These are phyloP conservation scores for Aramus guarauna DNA, from an alignment of 2,113 vertebrate species.

Conservation along the genomic window DNA sequence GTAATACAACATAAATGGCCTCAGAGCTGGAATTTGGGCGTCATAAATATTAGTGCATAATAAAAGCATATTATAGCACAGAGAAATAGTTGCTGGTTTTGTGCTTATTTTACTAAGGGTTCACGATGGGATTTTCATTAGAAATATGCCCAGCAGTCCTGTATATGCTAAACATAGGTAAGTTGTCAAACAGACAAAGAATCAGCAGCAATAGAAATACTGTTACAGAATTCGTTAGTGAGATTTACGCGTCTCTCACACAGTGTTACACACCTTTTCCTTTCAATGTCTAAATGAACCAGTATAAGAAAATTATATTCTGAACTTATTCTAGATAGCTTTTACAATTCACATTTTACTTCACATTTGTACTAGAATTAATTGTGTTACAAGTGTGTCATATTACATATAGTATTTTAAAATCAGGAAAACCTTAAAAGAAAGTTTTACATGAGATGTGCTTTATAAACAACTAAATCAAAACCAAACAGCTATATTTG, in stretches of 20 bases:
- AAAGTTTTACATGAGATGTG: neutral
- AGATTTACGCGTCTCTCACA: neutral
- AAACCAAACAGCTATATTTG: neutral
- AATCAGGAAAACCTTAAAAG: neutral
- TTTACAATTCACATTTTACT: neutral
- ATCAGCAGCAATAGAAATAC: neutral
- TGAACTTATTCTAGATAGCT: neutral
- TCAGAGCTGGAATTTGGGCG: neutral
- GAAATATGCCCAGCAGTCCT: neutral
- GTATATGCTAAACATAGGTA: neutral
- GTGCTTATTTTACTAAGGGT: neutral
- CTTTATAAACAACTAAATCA: neutral
- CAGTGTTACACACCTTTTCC: neutral
- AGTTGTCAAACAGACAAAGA: neutral
- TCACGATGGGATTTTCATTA: neutral
- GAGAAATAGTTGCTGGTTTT: neutral
- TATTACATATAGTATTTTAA: neutral
- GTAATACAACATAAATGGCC: neutral
- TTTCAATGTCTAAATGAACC: neutral
- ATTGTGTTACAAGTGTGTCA: neutral
- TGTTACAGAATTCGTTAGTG: neutral
- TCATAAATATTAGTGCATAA: neutral
- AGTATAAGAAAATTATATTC: neutral
- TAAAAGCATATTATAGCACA: neutral
- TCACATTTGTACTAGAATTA: neutral